Percentiles rank a stretch among this genome's conserved stretches.
Conservation (phyloP, 2,113 vertebrate species). For the Echinops telfairi region DNA sequence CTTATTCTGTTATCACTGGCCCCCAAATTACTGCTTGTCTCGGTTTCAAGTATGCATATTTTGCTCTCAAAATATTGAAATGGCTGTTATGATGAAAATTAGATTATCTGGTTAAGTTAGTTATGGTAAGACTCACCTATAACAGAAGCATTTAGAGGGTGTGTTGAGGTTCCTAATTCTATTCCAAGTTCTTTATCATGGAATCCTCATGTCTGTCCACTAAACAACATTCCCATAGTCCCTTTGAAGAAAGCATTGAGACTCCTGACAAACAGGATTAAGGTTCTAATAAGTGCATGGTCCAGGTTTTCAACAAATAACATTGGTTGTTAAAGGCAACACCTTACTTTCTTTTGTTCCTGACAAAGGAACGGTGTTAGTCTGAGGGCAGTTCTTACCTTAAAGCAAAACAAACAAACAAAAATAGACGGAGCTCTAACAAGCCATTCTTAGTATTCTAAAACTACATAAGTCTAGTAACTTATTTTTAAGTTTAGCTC, state of each 20-base stretch:
- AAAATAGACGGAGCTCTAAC: background rate
- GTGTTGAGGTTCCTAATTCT: background rate
- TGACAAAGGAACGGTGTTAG: background rate
- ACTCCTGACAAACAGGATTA: background rate
- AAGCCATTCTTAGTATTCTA: background rate
- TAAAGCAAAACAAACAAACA: background rate
- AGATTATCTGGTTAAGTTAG: background rate
- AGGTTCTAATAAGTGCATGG: background rate
- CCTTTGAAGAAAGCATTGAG: background rate
- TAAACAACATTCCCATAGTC: background rate
- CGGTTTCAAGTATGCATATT: no score
- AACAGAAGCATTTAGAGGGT: background rate
- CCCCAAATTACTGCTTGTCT: background rate
- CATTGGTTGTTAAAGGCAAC: background rate
- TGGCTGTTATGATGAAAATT: background rate
- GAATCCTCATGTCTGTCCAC: background rate
- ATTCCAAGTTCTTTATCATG: background rate
- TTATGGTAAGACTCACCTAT: background rate
- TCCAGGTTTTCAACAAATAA: background rate
- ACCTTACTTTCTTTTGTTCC: background rate
- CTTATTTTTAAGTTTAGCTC: conserved; percentile 32
- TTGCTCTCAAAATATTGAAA: background rate
- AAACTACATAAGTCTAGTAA: background rate
- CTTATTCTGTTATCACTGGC: no score
- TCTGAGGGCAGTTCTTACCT: background rate